These are phyloP conservation scores for Aptenodytes forsteri DNA, from an alignment of 2,113 vertebrate genomes.

Conservation along the genomic window DNA sequence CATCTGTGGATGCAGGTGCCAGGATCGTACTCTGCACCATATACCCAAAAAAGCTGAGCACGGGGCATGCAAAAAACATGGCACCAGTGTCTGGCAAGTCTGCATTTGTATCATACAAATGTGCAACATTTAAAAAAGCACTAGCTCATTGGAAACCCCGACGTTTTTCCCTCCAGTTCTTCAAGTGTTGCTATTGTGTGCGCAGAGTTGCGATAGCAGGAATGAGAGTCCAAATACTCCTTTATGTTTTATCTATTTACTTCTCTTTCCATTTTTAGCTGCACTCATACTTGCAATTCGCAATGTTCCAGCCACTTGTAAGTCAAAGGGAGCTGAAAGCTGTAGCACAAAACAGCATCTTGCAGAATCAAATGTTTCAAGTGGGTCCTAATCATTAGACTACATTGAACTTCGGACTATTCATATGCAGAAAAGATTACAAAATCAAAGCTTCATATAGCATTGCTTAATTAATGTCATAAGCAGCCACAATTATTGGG, in stretches of 20 bases:
- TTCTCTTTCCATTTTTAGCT: not conserved
- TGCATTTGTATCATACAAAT: accelerated
- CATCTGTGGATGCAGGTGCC: not conserved
- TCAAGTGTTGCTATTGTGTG: not conserved
- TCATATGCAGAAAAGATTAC: slow-evolving; percentile 38
- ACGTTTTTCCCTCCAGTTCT: accelerated
- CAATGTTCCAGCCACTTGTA: not conserved
- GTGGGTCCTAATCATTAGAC: slow-evolving; percentile 22
- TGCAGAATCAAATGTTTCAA: not conserved
- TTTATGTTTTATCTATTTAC: not conserved
- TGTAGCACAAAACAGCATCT: not conserved
- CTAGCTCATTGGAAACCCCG: not conserved
- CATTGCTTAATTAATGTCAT: slow-evolving; percentile 22
- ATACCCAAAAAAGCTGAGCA: not conserved
- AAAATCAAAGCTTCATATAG: not conserved
- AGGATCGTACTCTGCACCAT: not conserved
- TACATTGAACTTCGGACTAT: slow-evolving; percentile 15
- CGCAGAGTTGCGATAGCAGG: not conserved
- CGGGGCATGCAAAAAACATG: accelerated
- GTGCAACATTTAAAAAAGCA: accelerated
- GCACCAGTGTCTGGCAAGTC: accelerated
- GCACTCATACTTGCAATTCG: not conserved
- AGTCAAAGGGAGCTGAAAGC: slow-evolving; percentile 1
- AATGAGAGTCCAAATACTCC: not conserved
- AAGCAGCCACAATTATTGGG: not conserved